These are phyloP conservation scores for Craniophora ligustri DNA, from an alignment of 2,888 invertebrate genomes.

Conservation along the genomic window DNA sequence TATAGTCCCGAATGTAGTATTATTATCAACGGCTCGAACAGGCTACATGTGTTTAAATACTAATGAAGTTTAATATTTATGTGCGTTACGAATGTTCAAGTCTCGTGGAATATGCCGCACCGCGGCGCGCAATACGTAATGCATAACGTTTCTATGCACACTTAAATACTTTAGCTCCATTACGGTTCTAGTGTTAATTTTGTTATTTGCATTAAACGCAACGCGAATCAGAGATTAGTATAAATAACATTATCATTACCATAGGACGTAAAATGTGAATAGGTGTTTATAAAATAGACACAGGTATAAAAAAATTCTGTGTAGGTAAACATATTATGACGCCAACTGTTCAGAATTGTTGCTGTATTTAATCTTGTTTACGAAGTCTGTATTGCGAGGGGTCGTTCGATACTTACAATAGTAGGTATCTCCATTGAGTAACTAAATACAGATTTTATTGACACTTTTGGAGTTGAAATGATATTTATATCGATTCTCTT, in stretches of 20 bases:
- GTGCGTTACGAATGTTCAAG: slow-evolving; percentile 44
- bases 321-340: slow-evolving; percentile 22
- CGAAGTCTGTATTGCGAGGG: slow-evolving; percentile 14
- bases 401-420: slow-evolving; percentile 22
- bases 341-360: slow-evolving; percentile 19
- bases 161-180: slow-evolving; percentile 32
- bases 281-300: background rate
- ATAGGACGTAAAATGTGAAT: background rate
- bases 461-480: background rate
- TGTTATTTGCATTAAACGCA: slow-evolving; percentile 16
- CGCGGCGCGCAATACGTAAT: slow-evolving; percentile 56
- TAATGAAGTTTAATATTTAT: slow-evolving; percentile 25
- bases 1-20: slow-evolving; percentile 9
- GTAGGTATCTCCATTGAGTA: slow-evolving; percentile 8
- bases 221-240: slow-evolving; percentile 5
- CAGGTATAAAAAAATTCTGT: slow-evolving; percentile 4
- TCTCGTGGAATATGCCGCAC: slow-evolving; percentile 43
- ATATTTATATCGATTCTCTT: background rate
- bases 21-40: slow-evolving; percentile 13
- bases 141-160: slow-evolving; percentile 57
- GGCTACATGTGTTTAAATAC: slow-evolving; percentile 25
- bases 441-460: slow-evolving; percentile 9
- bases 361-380: slow-evolving; percentile 36
- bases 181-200: slow-evolving; percentile 21
- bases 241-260: too few species aligned